Conservation (phyloP, 2,113 vertebrate genomes). For the Embiotoca jacksoni region DNA sequence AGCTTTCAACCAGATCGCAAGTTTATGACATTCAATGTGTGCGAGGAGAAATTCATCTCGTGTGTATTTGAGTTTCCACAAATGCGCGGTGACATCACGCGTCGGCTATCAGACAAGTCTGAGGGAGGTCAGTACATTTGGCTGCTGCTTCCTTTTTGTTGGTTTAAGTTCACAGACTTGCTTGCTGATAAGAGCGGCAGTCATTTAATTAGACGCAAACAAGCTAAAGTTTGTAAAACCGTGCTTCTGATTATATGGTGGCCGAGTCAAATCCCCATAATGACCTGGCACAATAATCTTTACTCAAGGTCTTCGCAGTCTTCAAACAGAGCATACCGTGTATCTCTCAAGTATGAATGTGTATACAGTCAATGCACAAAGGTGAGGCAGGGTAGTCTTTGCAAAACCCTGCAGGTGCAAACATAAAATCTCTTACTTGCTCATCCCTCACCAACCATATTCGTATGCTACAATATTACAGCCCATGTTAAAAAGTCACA, state of each 20-base stretch:
- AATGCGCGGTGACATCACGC: constrained; percentile 26
- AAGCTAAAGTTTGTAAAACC: constrained; percentile 9
- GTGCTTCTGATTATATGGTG: not conserved
- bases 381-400: not conserved
- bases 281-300: not conserved
- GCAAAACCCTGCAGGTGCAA: not conserved
- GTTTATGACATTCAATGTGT: constrained; percentile 43
- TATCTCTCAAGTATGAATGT: not conserved
- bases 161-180: constrained; percentile 18
- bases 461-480: constrained; percentile 1
- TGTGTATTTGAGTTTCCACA: constrained; percentile 32
- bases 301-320: not conserved
- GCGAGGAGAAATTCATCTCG: constrained; percentile 23
- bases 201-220: constrained; percentile 19
- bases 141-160: constrained; percentile 16
- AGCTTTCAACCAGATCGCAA: constrained; percentile 25
- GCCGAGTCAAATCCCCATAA: not conserved
- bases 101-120: constrained; percentile 3
- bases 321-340: not conserved
- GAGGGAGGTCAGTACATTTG: constrained; percentile 1
- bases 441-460: not conserved
- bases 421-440: not conserved
- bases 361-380: not conserved
- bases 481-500: not conserved
- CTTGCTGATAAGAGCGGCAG: constrained; percentile 26